A percentile compares a stretch with the other conserved stretches of the same genome.
These are phyloP conservation scores for Masnerella sp. DNA, from an alignment of 2,888 invertebrate species.

Conservation along the genomic window DNA sequence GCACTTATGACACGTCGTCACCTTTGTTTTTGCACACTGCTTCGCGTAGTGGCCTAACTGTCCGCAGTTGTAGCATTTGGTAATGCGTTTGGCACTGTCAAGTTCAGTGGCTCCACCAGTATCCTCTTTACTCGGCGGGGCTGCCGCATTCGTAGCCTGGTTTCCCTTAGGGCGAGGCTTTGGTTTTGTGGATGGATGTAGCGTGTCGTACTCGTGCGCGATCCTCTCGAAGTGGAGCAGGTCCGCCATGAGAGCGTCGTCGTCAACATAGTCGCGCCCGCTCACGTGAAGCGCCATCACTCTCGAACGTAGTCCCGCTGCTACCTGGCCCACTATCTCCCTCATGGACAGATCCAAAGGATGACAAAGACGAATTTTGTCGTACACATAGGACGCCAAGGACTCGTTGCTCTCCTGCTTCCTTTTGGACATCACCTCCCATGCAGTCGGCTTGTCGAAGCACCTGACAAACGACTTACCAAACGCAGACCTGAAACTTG, in stretches of 20 bases:
- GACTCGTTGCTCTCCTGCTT: neutral
- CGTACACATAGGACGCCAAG: neutral
- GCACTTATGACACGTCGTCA: neutral
- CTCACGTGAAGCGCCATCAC: neutral
- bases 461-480: neutral
- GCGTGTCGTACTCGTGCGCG: neutral
- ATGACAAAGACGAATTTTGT: neutral
- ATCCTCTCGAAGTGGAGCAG: neutral
- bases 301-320: neutral
- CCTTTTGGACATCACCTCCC: neutral
- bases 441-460: neutral
- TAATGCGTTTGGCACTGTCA: neutral
- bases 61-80: conserved; percentile 33
- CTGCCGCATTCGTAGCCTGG: neutral
- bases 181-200: neutral
- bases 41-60: conserved; percentile 19
- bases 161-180: no score
- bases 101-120: no score
- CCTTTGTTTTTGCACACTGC: neutral
- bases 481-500: neutral
- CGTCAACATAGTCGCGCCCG: neutral
- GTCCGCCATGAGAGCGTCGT: neutral
- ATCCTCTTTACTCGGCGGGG: neutral
- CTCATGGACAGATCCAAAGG: neutral
- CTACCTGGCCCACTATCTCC: neutral